Evolutionary conservation across 2,888 invertebrate species (phyloP).

Genomic region (Spodoptera littoralis): DNA sequence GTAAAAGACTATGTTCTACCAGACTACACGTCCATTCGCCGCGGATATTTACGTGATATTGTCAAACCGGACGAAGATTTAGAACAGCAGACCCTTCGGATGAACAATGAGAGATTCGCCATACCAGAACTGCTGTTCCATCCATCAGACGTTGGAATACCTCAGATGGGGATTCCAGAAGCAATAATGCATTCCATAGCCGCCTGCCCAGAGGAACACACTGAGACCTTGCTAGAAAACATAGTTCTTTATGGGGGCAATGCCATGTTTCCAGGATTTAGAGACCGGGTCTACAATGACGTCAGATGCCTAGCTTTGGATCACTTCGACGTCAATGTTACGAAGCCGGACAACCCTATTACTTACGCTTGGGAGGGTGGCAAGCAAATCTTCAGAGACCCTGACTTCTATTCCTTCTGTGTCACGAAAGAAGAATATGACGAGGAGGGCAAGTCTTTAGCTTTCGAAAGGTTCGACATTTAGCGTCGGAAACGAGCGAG

Average conservation of each 20-base stretch:
- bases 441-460: conserved; percentile 92
- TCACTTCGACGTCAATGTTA: conserved; percentile 93
- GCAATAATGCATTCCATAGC: conserved; percentile 94
- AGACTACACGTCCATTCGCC: conserved; percentile 96
- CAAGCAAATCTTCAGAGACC: conserved; percentile 91
- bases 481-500: conserved; percentile 83
- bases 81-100: conserved; percentile 93
- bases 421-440: conserved; percentile 96
- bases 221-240: conserved; percentile 93
- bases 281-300: conserved; percentile 90
- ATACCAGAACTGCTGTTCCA: conserved; percentile 98
- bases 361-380: conserved; percentile 97
- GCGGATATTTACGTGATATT: conserved; percentile 91
- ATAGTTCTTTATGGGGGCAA: conserved; percentile 96
- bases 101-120: conserved; percentile 98
- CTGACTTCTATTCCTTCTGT: conserved; percentile 91
- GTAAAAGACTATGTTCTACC: conserved; percentile 97
- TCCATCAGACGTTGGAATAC: conserved; percentile 98
- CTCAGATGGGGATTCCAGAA: conserved; percentile 97
- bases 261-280: conserved; percentile 94
- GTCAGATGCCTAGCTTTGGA: conserved; percentile 93
- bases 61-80: conserved; percentile 80
- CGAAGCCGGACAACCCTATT: conserved; percentile 90
- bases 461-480: conserved; percentile 88
- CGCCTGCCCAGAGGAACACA: conserved; percentile 92